Base-by-base conservation (phyloP, 1,140 invertebrate species). In the Lepidurus arcticus region DNA sequence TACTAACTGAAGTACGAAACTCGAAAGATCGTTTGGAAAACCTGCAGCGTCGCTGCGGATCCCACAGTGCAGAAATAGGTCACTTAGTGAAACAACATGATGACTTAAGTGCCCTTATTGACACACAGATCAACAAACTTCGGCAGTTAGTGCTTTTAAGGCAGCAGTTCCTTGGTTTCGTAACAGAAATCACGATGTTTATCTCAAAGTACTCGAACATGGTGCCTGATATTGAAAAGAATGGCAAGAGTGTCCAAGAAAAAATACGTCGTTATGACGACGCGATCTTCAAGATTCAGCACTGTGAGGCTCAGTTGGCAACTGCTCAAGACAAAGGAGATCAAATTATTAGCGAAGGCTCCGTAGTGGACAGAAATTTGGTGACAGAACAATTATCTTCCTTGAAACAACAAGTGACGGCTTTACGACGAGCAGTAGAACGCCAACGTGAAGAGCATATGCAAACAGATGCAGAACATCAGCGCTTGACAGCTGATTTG, bases 231-330 rank as follows among this genome's bases (percentile, higher is more conserved):
- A 92, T 97, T 80, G 93, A 96, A 83, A 92, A 91, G 82, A 89
- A 90, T 1, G 91, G 91, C 44, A 90, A 91, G 53, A 90, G 92
- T 0, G 88, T 93, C 6, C 90, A 94, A 83, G 93, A 95, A 45
- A 96, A 96, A 83, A 93, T 98, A 65, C 92, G 93, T 81, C 90
- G 91, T 79, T 97, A 96, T 81, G 91, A 95, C 83, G 92, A 94
- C 81, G 90, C 89, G 26, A 84, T 94, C 80, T 83, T 89, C 0
- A 93, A 93, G 82, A 83, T 89, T 42, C 93, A 94, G 85, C 92
- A 94, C 82, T 94, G 92, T 83, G 94, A 97, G 84, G 94, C 93
- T n/a, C 87, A 92, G 10, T 84, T 97, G 9, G 92, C 93, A 1
- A 90, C 92, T 26, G 94, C 95, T 0, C 91, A 90, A 26, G 95